Conservation (phyloP, 2,797 vertebrate species). For the Halcyon smyrnensis region DNA sequence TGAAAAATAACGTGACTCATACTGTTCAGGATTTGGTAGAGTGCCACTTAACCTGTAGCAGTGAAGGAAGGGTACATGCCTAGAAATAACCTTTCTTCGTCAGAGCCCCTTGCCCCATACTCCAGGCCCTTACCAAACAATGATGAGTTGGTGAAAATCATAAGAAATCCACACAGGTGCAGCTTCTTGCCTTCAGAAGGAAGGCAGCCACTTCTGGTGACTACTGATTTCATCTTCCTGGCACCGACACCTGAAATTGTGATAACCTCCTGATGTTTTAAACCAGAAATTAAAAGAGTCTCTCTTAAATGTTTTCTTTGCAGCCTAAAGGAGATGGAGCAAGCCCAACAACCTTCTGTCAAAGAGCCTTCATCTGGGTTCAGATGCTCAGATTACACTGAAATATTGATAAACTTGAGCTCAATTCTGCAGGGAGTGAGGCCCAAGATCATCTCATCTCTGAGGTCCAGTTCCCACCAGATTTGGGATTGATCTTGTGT, state of each 20-base stretch:
- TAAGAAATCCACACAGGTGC: neutral
- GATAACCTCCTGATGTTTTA: neutral
- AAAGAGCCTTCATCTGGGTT: neutral
- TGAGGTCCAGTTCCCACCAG: neutral
- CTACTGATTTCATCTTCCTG: neutral
- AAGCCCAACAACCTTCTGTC: neutral
- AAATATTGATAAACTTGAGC: neutral
- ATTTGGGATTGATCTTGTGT: neutral
- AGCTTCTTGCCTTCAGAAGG: neutral
- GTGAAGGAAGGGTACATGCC: neutral
- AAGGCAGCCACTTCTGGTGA: neutral
- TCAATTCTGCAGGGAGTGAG: neutral
- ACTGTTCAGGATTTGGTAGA: neutral
- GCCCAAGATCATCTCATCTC: neutral
- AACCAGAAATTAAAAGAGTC: neutral
- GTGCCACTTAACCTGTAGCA: neutral
- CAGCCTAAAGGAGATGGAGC: neutral
- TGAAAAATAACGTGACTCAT: neutral
- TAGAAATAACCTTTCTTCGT: neutral
- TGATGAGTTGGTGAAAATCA: neutral
- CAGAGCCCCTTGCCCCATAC: neutral
- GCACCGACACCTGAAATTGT: neutral
- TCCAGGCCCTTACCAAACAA: neutral
- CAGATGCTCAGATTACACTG: neutral
- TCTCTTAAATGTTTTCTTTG: accelerated